Percentiles rank a stretch among this genome's conserved stretches.
phyloP scores from a whole-genome alignment of 2,888 invertebrate genomes.

The Tetheella fluctuosa region DNA sequence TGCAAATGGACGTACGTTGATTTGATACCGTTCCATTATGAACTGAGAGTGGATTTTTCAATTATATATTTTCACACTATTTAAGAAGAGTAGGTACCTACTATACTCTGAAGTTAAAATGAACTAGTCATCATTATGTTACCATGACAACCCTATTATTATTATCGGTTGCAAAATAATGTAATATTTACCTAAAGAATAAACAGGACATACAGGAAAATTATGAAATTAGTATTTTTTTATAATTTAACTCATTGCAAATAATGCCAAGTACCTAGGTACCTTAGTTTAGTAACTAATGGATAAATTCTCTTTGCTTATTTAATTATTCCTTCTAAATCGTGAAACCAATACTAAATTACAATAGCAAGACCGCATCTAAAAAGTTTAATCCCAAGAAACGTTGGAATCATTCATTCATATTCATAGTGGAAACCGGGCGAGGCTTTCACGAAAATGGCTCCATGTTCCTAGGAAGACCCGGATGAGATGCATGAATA shows the following conservation, averaged over 20 bases:
- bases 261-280: too few relatives aligned
- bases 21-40: conserved; percentile 11
- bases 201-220: too few relatives aligned
- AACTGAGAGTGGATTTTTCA: neutral
- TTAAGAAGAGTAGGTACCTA: too few relatives aligned
- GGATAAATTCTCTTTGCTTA: too few relatives aligned
- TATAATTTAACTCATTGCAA: too few relatives aligned
- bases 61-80: conserved; percentile 11
- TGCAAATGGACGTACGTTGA: conserved; percentile 50
- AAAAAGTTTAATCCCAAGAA: conserved; percentile 76
- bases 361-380: conserved; percentile 41
- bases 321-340: neutral
- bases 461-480: conserved; percentile 71
- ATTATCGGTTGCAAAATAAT: too few relatives aligned
- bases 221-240: too few relatives aligned
- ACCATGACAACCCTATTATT: too few relatives aligned
- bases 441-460: conserved; percentile 81
- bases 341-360: neutral
- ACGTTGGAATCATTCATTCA: conserved; percentile 79
- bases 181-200: too few relatives aligned
- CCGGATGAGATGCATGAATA: conserved; percentile 82
- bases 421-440: conserved; percentile 75
- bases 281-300: too few relatives aligned
- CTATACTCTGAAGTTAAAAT: too few relatives aligned
- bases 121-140: too few relatives aligned